A percentile compares a stretch with the other conserved stretches of the same genome.
Conservation (phyloP, 1,140 invertebrate genomes). For the Octopus sinensis region DNA sequence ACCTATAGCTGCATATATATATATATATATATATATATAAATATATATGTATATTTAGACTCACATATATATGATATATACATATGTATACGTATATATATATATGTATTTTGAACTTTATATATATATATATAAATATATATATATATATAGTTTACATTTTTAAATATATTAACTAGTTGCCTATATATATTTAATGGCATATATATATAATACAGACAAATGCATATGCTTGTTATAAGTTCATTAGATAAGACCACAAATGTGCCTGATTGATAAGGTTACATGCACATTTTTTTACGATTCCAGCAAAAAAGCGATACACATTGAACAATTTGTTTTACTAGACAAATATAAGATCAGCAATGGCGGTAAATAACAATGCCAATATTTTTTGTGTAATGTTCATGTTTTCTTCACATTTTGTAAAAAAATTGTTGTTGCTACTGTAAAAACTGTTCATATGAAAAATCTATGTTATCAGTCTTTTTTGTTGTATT, state of each 20-base stretch:
- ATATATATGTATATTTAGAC: background rate
- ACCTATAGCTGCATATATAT: background rate
- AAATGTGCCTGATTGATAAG: too few species aligned
- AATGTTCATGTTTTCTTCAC: background rate
- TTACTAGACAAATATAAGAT: conserved; percentile 3
- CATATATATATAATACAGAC: too few species aligned
- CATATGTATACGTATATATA: background rate
- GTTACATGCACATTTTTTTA: background rate
- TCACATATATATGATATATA: background rate
- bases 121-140: conserved; percentile 2
- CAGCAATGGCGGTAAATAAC: background rate
- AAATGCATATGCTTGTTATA: too few species aligned
- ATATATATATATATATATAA: background rate
- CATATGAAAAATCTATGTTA: background rate
- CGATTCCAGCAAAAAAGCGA: background rate
- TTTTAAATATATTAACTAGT: too few species aligned
- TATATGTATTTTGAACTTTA: background rate
- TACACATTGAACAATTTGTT: conserved; percentile 6
- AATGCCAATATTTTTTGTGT: conserved; percentile 1
- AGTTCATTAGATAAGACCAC: too few species aligned
- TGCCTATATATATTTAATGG: too few species aligned
- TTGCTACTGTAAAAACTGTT: background rate
- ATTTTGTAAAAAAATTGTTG: background rate
- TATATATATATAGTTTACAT: background rate
- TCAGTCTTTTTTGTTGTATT: background rate